phyloP scores from a whole-genome alignment of 2,797 vertebrate genomes.

The Pantherophis vulpinus region DNA sequence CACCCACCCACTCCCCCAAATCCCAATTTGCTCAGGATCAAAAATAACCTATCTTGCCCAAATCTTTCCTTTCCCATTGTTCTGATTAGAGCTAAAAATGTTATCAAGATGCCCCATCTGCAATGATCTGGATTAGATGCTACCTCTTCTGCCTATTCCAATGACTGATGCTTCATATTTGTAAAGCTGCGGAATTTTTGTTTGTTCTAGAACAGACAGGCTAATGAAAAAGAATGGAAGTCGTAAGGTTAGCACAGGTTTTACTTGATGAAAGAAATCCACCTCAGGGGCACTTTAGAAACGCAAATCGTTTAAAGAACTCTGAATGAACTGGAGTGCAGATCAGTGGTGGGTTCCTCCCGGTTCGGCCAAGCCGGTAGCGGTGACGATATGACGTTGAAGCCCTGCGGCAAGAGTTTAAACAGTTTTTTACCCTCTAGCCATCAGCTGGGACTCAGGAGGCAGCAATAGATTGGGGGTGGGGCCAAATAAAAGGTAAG shows the following conservation, averaged over 20 bases:
- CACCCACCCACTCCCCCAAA: neutral
- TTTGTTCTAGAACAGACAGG: neutral
- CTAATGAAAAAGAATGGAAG: neutral
- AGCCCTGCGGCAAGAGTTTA: no score
- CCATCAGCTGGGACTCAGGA: no score
- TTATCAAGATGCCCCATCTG: neutral
- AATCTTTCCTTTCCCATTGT: neutral
- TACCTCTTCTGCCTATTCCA: neutral
- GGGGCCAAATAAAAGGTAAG: no score
- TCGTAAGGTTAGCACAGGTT: neutral
- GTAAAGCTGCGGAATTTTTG: neutral
- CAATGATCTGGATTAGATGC: neutral
- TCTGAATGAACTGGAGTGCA: neutral
- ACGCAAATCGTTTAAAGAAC: neutral
- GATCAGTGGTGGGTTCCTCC: neutral
- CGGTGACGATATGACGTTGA: no score
- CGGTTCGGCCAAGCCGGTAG: no score
- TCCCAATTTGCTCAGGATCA: neutral
- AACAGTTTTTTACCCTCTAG: no score
- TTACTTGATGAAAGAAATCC: neutral
- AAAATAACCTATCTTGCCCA: neutral
- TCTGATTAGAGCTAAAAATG: neutral
- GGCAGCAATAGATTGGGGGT: no score
- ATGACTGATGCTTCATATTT: neutral
- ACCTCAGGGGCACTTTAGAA: neutral